phyloP scores from a whole-genome alignment of 2,113 vertebrate species.

The Gulo gulo region DNA sequence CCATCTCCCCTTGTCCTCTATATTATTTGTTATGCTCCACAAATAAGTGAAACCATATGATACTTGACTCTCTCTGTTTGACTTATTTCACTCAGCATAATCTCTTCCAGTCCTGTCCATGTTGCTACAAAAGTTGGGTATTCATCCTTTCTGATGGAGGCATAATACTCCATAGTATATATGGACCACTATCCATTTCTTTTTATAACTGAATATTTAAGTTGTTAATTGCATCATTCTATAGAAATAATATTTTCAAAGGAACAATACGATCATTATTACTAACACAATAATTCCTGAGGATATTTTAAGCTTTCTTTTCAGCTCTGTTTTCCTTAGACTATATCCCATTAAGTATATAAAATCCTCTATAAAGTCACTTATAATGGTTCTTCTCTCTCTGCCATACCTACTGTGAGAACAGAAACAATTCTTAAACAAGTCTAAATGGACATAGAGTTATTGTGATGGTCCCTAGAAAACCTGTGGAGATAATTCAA shows the following conservation, averaged over 20 bases:
- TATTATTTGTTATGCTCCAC: no score
- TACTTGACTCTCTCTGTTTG: no score
- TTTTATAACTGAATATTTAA: neutral
- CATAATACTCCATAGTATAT: no score
- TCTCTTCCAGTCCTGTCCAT: no score
- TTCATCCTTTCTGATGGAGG: no score
- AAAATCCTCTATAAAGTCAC: neutral
- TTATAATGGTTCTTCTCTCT: neutral
- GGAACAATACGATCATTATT: neutral
- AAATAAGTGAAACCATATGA: no score
- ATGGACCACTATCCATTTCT: neutral
- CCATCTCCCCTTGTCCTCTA: no score
- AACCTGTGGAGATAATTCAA: conserved; percentile 89
- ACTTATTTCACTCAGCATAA: no score
- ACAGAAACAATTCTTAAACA: conserved; percentile 82
- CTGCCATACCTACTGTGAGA: neutral
- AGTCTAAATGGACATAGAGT: conserved; percentile 90
- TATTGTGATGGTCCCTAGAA: conserved; percentile 89
- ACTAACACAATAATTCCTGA: neutral
- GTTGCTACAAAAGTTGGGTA: no score
- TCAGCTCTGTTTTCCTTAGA: neutral
- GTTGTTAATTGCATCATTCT: neutral
- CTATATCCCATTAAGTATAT: neutral
- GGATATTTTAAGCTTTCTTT: neutral
- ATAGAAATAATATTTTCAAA: neutral